These are phyloP conservation scores for Tetranychus truncatus DNA, from an alignment of 2,888 invertebrate species.

Conservation along the genomic window DNA sequence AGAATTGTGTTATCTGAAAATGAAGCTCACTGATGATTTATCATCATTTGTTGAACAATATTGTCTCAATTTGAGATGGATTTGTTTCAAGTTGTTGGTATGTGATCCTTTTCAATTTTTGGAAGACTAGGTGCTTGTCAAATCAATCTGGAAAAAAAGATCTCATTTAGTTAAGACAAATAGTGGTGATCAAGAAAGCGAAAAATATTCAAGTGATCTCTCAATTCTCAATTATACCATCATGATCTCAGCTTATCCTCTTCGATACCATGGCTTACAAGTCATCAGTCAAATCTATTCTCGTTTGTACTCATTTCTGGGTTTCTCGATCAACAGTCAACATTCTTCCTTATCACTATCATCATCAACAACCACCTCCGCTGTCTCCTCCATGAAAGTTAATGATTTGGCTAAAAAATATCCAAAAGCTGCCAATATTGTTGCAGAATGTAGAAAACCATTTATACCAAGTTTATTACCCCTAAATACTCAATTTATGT, in stretches of 20 bases:
- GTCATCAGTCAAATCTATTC: slow-evolving; percentile 51
- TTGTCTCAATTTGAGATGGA: slow-evolving; percentile 11
- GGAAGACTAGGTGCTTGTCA: slow-evolving; percentile 24
- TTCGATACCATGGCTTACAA: slow-evolving; percentile 63
- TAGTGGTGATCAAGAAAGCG: not conserved
- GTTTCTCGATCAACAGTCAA: not conserved
- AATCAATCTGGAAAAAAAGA: not conserved
- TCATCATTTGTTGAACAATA: not conserved
- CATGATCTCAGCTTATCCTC: slow-evolving; percentile 48
- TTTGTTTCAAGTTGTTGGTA: not conserved
- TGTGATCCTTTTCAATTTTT: slow-evolving; percentile 11
- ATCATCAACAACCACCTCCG: not conserved
- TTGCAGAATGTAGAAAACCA: slow-evolving; percentile 22
- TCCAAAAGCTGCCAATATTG: slow-evolving; percentile 21
- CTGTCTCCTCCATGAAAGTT: not conserved
- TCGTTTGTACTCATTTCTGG: slow-evolving; percentile 25
- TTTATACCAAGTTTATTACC: slow-evolving; percentile 46
- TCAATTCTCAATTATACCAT: slow-evolving; percentile 48
- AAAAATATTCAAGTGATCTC: slow-evolving; percentile 32
- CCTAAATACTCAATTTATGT: slow-evolving; percentile 33
- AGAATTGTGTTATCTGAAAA: slow-evolving; percentile 60
- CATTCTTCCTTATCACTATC: not conserved
- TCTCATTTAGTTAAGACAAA: not conserved
- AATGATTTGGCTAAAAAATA: not conserved
- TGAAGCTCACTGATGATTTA: slow-evolving; percentile 39